These are phyloP conservation scores for Gallinago stenura DNA, from an alignment of 2,797 vertebrate genomes.

Conservation along the genomic window DNA sequence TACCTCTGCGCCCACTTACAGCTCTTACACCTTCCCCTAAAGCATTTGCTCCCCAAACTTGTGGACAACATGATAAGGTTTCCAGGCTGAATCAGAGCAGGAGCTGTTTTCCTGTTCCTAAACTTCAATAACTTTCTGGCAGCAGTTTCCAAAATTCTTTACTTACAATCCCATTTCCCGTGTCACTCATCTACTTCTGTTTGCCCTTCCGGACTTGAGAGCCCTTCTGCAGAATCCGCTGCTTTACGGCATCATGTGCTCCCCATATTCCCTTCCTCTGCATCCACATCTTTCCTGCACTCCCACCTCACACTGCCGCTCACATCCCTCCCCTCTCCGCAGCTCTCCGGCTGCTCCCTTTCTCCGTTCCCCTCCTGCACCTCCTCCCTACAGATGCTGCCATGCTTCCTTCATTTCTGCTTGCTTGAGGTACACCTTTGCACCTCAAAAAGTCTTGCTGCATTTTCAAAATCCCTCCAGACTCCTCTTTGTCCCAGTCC, in stretches of 20 bases:
- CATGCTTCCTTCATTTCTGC: background rate
- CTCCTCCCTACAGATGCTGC: background rate
- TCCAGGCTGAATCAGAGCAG: background rate
- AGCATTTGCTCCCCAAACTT: background rate
- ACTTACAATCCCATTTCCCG: background rate
- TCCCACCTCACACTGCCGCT: background rate
- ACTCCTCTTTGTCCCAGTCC: background rate
- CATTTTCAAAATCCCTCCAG: background rate
- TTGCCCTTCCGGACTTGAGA: background rate
- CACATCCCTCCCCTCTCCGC: background rate
- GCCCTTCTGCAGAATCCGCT: background rate
- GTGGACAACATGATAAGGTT: background rate
- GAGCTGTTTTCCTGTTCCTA: background rate
- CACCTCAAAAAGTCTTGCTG: background rate
- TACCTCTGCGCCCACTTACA: background rate
- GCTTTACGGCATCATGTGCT: slow-evolving; percentile 41
- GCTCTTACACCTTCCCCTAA: background rate
- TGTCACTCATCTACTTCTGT: background rate
- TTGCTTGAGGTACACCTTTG: background rate
- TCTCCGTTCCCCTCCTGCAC: background rate
- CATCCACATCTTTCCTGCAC: background rate
- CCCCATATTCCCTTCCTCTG: background rate
- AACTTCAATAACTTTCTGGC: background rate
- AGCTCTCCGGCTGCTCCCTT: background rate
- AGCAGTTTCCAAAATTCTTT: background rate